Evolutionary conservation across 2,113 vertebrate genomes (phyloP), one percentile per base, ranked within the genome.

Genomic region (Heterochromis multidens): DNA sequence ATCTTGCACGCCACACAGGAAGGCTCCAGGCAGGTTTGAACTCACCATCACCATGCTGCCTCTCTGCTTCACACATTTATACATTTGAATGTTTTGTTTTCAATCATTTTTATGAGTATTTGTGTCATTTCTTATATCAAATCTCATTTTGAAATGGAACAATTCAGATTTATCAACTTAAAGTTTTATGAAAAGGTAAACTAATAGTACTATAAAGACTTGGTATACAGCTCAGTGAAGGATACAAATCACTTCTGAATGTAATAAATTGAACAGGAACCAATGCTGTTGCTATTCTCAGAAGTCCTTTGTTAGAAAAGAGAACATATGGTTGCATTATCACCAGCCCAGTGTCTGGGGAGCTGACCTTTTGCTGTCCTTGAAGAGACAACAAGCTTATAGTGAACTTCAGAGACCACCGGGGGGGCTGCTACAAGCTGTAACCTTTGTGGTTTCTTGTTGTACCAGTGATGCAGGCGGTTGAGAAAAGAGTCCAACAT

Each of bases 281-380:
- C 70, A 54, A 31, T 31, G 70, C n/a, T 74, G 70, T n/a, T 0
- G 2, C 65, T 74, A 13, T 74, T 74, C 46, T 54, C 27, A 74
- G n/a, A 74, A 52, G 46, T 52, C 56, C 78, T 40, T 23, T 57
- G 9, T 63, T 78, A 29, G 59, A 70, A 86, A 62, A 25, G 63
- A 46, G 46, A 77, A 37, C 88, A 84, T 84, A 83, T 87, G 86
- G 58, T 57, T 10, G 76, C 62, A 35, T 84, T 89, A 76, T 59
- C 85, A 70, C 77, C 78, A 60, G n/a, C 23, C 27, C 0, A 7
- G 16, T 19, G 70, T 58, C 72, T 40, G 4, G 40, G 88, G 79
- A 90, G 6, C 35, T 85, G 87, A 87, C 89, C 90, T 87, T 81
- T 79, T 9, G 35, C 49, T 2, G 37, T 89, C 82, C 82, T 86